Base-by-base conservation (phyloP, 23 tunicate genomes). In the Corella eumyota region DNA sequence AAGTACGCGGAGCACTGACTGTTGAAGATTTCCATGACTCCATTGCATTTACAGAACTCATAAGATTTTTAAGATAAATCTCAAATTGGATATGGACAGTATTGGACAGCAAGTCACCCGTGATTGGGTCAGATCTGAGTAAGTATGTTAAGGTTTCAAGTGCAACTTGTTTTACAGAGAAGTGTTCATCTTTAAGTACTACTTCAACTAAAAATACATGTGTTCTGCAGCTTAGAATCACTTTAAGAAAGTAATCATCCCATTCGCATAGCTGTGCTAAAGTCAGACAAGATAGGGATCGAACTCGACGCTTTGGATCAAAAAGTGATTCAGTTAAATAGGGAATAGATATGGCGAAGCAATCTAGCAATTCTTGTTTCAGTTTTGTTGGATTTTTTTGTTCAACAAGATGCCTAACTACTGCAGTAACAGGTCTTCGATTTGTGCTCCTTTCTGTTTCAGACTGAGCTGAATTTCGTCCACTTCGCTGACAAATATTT, bases 271-370 rank as follows among this genome's bases (percentile, higher is more conserved):
- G 15, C 11, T 51, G 57, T 25, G 15, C 23, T 51, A 51, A 19
- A 19, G 57, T 51, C 27, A 51, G 57, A 51, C 57, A 51, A 51
- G 57, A 25, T 27, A 51, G 20, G 23, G 57, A 51, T 51, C 22
- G 15, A 7, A 19, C 23, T 19, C 23, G 6, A 19, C 23, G 57
- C 23, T 51, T 51, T 19, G 20, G 27, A 19, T 19, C 6, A 27
- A 6, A 6, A 6, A 51, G 23, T 6, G 23, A 51, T 19, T 51
- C 6, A 11, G 23, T 6, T 19, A 51, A 19, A 27, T n/a, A 6
- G 6, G 57, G 57, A 19, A 51, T 51, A 6, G 57, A 11, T 19
- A 7, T 51, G 27, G 20, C 23, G 23, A 51, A 51, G 22, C 57
- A 51, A 7, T 6, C 21, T 5, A 51, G 57, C 6, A 51, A n/a